phyloP scores from a whole-genome alignment of 2,888 invertebrate species.

The Phorcus lineatus region DNA sequence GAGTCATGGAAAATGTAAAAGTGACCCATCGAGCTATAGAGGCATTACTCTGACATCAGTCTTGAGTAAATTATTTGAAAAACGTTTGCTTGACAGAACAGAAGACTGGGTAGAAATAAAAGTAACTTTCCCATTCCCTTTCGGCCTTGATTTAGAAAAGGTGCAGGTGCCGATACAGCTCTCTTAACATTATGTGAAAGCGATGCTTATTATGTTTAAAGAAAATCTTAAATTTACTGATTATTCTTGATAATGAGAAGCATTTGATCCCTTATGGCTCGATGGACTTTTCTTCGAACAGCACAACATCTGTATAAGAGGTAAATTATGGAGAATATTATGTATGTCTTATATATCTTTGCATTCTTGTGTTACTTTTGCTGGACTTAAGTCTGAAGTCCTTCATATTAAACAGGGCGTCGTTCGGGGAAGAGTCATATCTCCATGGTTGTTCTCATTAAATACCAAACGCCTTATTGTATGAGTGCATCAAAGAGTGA shows the following conservation, averaged over 20 bases:
- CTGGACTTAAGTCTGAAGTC: too few relatives aligned
- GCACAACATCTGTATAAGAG: not conserved
- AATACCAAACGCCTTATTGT: not conserved
- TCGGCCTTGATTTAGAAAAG: not conserved
- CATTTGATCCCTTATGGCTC: not conserved
- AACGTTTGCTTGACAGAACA: not conserved
- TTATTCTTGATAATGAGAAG: not conserved
- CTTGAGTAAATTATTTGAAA: not conserved
- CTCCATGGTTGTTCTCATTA: not conserved
- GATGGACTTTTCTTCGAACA: not conserved
- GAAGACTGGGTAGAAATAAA: not conserved
- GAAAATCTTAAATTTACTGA: not conserved
- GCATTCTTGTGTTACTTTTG: not conserved
- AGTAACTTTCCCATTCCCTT: not conserved
- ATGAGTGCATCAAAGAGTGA: too few relatives aligned
- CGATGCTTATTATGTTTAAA: not conserved
- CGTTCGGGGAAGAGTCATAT: not conserved
- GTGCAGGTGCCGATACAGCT: not conserved
- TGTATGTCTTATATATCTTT: too few relatives aligned
- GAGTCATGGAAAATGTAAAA: too few relatives aligned
- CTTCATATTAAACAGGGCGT: not conserved
- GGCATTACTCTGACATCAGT: too few relatives aligned
- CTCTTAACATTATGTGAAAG: not conserved
- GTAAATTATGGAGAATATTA: too few relatives aligned
- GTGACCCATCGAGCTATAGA: too few relatives aligned